Conservation (phyloP, 2,888 invertebrate genomes). For the Tholera decimalis region DNA sequence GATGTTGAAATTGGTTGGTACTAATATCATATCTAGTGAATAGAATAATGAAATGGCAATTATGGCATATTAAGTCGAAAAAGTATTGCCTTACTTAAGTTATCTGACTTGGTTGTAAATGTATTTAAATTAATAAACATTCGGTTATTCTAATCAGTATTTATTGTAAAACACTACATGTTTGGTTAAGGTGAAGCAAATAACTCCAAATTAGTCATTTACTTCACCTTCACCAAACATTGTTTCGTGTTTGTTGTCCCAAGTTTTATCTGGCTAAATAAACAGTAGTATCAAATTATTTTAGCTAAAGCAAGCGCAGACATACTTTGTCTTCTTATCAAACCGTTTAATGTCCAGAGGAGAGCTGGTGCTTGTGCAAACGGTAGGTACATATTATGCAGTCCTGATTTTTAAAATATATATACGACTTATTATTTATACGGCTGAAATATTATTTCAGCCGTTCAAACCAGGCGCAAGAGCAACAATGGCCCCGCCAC, state of each 20-base stretch:
- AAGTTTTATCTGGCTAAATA: slow-evolving; percentile 51
- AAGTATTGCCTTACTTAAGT: slow-evolving; percentile 20
- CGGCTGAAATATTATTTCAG: no score
- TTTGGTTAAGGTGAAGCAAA: no score
- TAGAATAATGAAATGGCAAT: slow-evolving; percentile 67
- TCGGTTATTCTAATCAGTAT: slow-evolving; percentile 11
- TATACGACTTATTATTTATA: no score
- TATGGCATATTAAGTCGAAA: slow-evolving; percentile 68
- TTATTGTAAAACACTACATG: slow-evolving; percentile 19
- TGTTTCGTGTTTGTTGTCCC: slow-evolving; percentile 36
- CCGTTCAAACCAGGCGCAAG: slow-evolving; percentile 73
- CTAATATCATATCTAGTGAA: slow-evolving; percentile 55
- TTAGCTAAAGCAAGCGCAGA: slow-evolving; percentile 42
- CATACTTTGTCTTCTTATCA: slow-evolving; percentile 73
- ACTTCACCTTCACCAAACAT: slow-evolving; percentile 61
- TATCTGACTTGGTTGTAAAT: slow-evolving; percentile 52
- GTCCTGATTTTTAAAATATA: no score
- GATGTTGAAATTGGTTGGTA: slow-evolving; percentile 59
- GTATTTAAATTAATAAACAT: slow-evolving; percentile 1
- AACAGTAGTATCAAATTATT: slow-evolving; percentile 55
- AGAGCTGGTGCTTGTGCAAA: slow-evolving; percentile 68
- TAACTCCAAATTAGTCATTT: slow-evolving; percentile 52
- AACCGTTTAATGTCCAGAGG: slow-evolving; percentile 71
- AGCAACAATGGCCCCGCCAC: slow-evolving; percentile 61
- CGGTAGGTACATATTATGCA: no score